Conservation (phyloP, 2,797 vertebrate genomes). For the Xerus rutilus region DNA sequence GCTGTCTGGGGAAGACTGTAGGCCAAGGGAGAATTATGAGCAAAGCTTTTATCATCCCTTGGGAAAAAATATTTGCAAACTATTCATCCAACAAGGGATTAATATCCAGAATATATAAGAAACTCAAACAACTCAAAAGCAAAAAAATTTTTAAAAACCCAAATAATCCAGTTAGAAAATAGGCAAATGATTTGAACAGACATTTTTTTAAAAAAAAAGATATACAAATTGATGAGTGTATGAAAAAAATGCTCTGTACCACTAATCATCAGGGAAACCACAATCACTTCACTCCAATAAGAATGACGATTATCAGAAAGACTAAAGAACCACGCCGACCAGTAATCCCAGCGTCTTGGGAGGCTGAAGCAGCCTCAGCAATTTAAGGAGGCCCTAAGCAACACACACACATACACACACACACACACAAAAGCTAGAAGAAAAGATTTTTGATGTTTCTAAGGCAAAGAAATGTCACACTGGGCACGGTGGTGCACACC, state of each 20-base stretch:
- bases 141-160: background rate
- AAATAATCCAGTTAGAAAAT: background rate
- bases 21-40: background rate
- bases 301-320: background rate
- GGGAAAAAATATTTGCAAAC: background rate
- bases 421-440: no score
- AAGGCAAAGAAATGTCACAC: no score
- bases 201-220: background rate
- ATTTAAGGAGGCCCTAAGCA: no score
- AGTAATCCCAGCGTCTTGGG: no score
- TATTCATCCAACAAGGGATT: background rate
- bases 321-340: no score
- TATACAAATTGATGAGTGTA: background rate
- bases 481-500: no score
- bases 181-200: background rate
- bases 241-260: background rate
- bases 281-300: no score
- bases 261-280: background rate
- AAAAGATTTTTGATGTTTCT: no score
- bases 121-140: background rate
- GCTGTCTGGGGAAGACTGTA: background rate
- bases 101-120: background rate
- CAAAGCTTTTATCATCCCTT: background rate
- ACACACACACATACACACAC: no score
- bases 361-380: no score